phyloP scores from a whole-genome alignment of 2,113 vertebrate genomes.

The Eublepharis macularius region DNA sequence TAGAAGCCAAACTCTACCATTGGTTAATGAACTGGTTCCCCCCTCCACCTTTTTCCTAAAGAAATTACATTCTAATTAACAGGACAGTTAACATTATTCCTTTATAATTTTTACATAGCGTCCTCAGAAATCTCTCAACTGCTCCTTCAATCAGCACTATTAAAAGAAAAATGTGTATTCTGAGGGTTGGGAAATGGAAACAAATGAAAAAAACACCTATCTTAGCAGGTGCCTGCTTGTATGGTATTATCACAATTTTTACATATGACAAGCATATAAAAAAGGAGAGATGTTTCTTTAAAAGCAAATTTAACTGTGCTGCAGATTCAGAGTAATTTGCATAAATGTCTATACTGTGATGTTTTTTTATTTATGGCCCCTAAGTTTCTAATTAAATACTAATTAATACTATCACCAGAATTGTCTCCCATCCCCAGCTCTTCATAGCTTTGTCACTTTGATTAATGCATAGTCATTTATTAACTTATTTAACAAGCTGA shows the following conservation, averaged over 20 bases:
- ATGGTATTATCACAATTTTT: slow-evolving; percentile 53
- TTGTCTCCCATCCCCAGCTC: slow-evolving; percentile 73
- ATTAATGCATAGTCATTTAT: slow-evolving; percentile 87
- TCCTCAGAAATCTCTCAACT: slow-evolving; percentile 40
- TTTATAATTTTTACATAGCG: slow-evolving; percentile 45
- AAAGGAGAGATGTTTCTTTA: slow-evolving; percentile 54
- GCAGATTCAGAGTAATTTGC: slow-evolving; percentile 70
- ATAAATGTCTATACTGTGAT: slow-evolving; percentile 74
- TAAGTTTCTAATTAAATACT: slow-evolving; percentile 89
- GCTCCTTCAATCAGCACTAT: slow-evolving; percentile 42
- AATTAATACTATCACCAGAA: slow-evolving; percentile 85
- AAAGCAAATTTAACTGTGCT: slow-evolving; percentile 60
- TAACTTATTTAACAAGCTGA: slow-evolving; percentile 83
- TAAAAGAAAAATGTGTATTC: slow-evolving; percentile 48
- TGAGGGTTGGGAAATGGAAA: slow-evolving; percentile 45
- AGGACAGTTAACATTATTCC: slow-evolving; percentile 9
- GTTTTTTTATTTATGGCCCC: slow-evolving; percentile 84
- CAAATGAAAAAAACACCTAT: slow-evolving; percentile 50
- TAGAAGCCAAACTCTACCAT: neutral
- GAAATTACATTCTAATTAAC: slow-evolving; percentile 9
- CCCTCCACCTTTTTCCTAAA: slow-evolving; percentile 55
- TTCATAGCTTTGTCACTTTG: slow-evolving; percentile 81
- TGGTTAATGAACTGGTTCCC: slow-evolving; percentile 24
- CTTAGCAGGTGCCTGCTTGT: slow-evolving; percentile 32
- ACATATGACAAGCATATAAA: slow-evolving; percentile 11